Evolutionary conservation across 92 coral and sea anemone species (phyloP), one percentile per base, ranked within the genome.

Genomic region (Parazoanthus swiftii): DNA sequence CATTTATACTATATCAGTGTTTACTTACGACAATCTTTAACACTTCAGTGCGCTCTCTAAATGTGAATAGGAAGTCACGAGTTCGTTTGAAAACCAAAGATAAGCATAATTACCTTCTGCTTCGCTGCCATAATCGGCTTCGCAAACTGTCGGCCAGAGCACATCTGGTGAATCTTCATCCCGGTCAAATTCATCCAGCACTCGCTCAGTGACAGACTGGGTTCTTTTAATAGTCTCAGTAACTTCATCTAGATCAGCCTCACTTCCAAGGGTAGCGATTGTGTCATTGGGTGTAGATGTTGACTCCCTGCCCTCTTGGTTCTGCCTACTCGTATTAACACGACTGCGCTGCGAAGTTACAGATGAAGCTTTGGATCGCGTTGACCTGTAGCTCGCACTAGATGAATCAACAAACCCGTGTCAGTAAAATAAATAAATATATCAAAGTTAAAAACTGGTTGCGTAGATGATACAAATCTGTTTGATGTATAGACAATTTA

Each of bases 211-310:
- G 80, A 86, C 78, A 83, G 90, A 66, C 86, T 90, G 94, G 86
- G 86, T 81, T 67, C 94, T 90, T 75, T 75, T 81, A 9, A 77
- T 58, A 5, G 70, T 78, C 56, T 89, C 94, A 74, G 85, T 65
- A 39, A 95, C 93, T 39, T 93, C 93, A 56, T 79, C 80, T 51
- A 95, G 72, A 77, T 92, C 88, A 88, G 88, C 96, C 79, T 93
- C 98, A 54, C 96, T 95, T 25, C 92, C 98, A 56, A 90, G 93
- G 51, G 98, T 93, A 36, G 94, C 94, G 58, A 82, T 65, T 74
- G 94, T 90, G 54, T 29, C 91, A 51, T 42, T 26, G 76, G 91
- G 86, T 88, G 88, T 66, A 91, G 77, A 50, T 83, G 88, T 67
- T 86, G 86, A 48, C 59, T 43, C 20, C 81, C 78, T 80, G 88